Conservation (phyloP, 2,888 invertebrate genomes). For the Athripsodes cinereus region DNA sequence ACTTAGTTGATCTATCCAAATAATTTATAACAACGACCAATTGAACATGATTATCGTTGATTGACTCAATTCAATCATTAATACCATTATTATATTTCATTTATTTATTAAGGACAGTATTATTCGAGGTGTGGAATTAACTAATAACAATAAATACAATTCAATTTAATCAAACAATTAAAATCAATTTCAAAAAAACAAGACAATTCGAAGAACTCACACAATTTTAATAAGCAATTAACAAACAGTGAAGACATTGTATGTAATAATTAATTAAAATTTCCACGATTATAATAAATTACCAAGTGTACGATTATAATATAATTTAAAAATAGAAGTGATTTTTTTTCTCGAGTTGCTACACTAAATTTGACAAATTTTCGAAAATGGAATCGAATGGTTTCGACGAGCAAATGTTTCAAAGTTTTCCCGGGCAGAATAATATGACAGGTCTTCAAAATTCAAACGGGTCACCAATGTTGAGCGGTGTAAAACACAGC, state of each 20-base stretch:
- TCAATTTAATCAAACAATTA: not conserved
- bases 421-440: slow-evolving; percentile 60
- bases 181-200: not conserved
- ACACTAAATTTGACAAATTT: too few relatives aligned
- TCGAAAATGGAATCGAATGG: slow-evolving; percentile 58
- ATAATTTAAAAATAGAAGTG: too few relatives aligned
- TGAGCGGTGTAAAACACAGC: slow-evolving; percentile 35
- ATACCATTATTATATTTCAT: slow-evolving; percentile 5
- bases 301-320: too few relatives aligned
- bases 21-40: slow-evolving; percentile 5
- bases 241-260: too few relatives aligned
- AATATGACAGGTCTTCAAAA: slow-evolving; percentile 46
- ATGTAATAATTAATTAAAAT: too few relatives aligned
- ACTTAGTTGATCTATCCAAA: slow-evolving; percentile 12
- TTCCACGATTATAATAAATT: too few relatives aligned
- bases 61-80: slow-evolving; percentile 18
- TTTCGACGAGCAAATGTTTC: slow-evolving; percentile 76
- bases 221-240: too few relatives aligned
- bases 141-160: not conserved
- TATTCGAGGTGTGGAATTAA: not conserved
- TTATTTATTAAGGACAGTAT: too few relatives aligned
- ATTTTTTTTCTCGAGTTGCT: too few relatives aligned
- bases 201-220: too few relatives aligned
- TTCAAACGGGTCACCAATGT: slow-evolving; percentile 32
- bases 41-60: slow-evolving; percentile 16